Conservation (phyloP, 2,113 vertebrate genomes). For the Telmatochromis sp. region DNA sequence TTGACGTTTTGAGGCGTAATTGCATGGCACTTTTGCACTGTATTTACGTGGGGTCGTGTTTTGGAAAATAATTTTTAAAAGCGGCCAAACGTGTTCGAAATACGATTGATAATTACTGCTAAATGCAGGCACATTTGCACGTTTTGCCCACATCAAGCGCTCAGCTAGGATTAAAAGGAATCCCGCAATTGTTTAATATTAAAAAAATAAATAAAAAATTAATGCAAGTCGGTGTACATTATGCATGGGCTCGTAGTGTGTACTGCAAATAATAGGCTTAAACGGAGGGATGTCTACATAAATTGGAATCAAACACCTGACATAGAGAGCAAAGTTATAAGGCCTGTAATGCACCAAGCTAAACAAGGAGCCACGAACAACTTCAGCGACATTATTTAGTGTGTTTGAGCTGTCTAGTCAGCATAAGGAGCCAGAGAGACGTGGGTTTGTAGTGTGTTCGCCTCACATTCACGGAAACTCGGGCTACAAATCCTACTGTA, state of each 20-base stretch:
- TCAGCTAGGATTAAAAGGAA: slow-evolving; percentile 33
- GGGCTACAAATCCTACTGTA: slow-evolving; percentile 25
- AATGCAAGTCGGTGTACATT: background rate
- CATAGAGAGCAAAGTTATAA: slow-evolving; percentile 37
- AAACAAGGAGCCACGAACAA: slow-evolving; percentile 57
- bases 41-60: background rate
- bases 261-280: slow-evolving; percentile 2
- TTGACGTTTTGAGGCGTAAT: background rate
- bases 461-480: slow-evolving; percentile 25
- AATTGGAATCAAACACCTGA: slow-evolving; percentile 27
- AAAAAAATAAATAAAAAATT: slow-evolving; percentile 24
- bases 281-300: slow-evolving; percentile 18
- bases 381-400: slow-evolving; percentile 46
- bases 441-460: slow-evolving; percentile 29
- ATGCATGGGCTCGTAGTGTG: background rate
- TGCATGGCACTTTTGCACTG: background rate
- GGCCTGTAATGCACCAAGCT: slow-evolving; percentile 52
- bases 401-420: slow-evolving; percentile 55
- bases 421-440: slow-evolving; percentile 33
- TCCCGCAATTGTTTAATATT: slow-evolving; percentile 15
- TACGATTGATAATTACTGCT: slow-evolving; percentile 46
- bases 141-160: slow-evolving; percentile 15
- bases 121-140: background rate
- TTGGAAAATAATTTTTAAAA: background rate
- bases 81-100: background rate